Base-by-base conservation (phyloP, 2,113 vertebrate species). In the Hippopotamus amphibius region DNA sequence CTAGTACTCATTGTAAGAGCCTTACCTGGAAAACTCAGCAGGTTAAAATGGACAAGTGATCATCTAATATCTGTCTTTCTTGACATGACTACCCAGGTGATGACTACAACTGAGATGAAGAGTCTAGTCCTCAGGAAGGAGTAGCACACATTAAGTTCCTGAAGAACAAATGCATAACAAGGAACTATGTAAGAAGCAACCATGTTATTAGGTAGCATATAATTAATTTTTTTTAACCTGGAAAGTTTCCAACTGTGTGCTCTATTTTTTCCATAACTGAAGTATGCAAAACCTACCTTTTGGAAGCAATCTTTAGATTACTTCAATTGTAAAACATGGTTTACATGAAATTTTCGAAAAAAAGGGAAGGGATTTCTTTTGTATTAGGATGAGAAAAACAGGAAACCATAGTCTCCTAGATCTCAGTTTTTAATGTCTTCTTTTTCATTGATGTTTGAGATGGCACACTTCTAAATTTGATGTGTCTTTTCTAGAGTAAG, bases 231-330 rank as follows among this genome's bases (percentile, higher is more conserved):
- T 92, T 74, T 74, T 15, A 53, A 93, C 13, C 65, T 85, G 59
- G 50, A 4, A 76, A 79, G 65, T 77, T 92, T 48, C 61, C 63
- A 71, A 2, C 15, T 93, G 4, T 30, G 12, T 53, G n/a, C 22
- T 76, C 6, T 85, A 0, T 65, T 95, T n/a, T 96, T 81, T 55
- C 46, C 14, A 6, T 82, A 53, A 82, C 33, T 28, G 26, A 86
- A n/a, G 33, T 43, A 8, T 48, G 30, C 46, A 50, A 19, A 82
- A 30, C 74, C 71, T 90, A 81, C 55, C 50, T 89, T 92, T 86
- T 61, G 50, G 37, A 97, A 76, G 50, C 33, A 41, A 83, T 93
- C 50, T 96, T 95, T 83, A 80, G 74, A 59, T 80, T 94, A 43
- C 61, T 37, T 6, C 28, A 48, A 3, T 71, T 93, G 33, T 50